phyloP scores from a whole-genome alignment of 2,888 invertebrate species.

The Trichogramma evanescens region DNA sequence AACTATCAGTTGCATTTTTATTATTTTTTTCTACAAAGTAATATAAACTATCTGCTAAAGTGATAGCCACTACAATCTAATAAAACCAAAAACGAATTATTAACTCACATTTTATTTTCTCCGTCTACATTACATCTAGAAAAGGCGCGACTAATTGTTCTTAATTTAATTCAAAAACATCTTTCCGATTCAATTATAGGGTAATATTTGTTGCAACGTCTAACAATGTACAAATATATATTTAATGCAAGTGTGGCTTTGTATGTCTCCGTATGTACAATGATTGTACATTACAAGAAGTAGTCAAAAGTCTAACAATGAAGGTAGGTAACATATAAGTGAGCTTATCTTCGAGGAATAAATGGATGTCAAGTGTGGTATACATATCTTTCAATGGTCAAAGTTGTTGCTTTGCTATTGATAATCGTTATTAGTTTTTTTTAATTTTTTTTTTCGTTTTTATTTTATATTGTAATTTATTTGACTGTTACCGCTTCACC shows the following conservation, averaged over 20 bases:
- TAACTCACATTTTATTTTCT: background rate
- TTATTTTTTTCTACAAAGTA: background rate
- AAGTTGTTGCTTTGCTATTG: slow-evolving; percentile 16
- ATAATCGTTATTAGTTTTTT: slow-evolving; percentile 13
- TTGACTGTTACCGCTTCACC: slow-evolving; percentile 11
- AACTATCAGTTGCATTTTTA: background rate
- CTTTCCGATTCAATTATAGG: slow-evolving; percentile 14
- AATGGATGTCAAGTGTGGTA: slow-evolving; percentile 27
- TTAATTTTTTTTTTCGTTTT: slow-evolving; percentile 19
- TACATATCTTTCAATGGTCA: slow-evolving; percentile 24
- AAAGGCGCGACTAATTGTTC: slow-evolving; percentile 14
- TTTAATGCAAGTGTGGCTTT: background rate
- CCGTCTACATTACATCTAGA: slow-evolving; percentile 3
- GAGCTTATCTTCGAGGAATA: slow-evolving; percentile 30
- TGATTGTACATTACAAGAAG: slow-evolving; percentile 4
- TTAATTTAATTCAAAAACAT: background rate
- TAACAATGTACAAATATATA: slow-evolving; percentile 17
- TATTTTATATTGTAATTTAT: slow-evolving; percentile 19
- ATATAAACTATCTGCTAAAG: slow-evolving; percentile 8
- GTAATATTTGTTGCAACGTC: background rate
- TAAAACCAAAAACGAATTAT: slow-evolving; percentile 11
- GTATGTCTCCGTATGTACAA: background rate
- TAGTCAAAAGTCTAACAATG: slow-evolving; percentile 9
- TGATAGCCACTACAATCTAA: slow-evolving; percentile 3
- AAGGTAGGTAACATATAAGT: slow-evolving; percentile 24